Percentiles rank a stretch among this genome's conserved stretches.
phyloP scores from a whole-genome alignment of 2,797 vertebrate species.

The Eurystomus glaucurus region DNA sequence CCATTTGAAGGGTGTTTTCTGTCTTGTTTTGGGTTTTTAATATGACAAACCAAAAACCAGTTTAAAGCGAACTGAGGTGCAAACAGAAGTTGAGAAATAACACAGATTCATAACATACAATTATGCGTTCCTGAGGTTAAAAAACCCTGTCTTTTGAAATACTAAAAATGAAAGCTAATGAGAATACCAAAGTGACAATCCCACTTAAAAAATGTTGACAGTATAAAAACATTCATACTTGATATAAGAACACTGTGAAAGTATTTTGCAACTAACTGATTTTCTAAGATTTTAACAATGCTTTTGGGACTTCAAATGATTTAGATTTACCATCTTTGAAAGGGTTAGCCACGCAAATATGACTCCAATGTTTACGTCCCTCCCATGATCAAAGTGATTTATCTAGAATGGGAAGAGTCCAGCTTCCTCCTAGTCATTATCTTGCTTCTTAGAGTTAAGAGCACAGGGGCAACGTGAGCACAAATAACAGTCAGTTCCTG shows the following conservation, averaged over 20 bases:
- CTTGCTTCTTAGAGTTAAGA: not conserved
- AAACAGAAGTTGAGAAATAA: constrained; percentile 14
- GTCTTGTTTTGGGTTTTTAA: not conserved
- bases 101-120: not conserved
- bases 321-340: constrained; percentile 5
- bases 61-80: not conserved
- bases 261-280: constrained; percentile 6
- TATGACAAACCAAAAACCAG: not conserved
- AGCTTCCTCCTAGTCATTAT: not conserved
- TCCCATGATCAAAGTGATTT: not conserved
- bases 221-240: not conserved
- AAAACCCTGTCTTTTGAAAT: not conserved
- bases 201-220: constrained; percentile 37
- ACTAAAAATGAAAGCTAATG: constrained; percentile 14
- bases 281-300: not conserved
- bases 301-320: not conserved
- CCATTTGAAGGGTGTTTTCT: fast-evolving
- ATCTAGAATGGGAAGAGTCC: not conserved
- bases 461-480: not conserved
- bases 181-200: constrained; percentile 47
- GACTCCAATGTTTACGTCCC: not conserved
- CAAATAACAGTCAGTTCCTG: constrained; percentile 17
- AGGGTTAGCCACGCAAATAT: not conserved
- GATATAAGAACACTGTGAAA: not conserved
- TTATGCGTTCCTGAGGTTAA: not conserved